A percentile compares a stretch with the other conserved stretches of the same genome.
Evolutionary conservation across 2,888 invertebrate genomes (phyloP).

Genomic region (Temnothorax unifasciatus): DNA sequence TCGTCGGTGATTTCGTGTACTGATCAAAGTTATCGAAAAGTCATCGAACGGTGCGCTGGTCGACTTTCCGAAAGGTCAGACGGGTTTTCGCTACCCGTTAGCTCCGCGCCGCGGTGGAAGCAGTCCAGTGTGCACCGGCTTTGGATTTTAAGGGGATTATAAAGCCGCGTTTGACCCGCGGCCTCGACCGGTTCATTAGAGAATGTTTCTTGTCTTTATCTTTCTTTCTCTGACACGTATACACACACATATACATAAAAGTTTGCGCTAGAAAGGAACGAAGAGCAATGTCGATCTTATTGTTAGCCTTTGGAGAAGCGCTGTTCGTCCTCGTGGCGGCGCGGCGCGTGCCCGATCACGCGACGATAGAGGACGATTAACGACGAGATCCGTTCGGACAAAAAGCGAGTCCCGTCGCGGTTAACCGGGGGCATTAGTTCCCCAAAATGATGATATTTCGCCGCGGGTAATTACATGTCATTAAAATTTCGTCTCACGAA

Average conservation of each 20-base stretch:
- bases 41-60: constrained; percentile 70
- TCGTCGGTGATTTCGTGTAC: constrained; percentile 76
- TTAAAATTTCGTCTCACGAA: constrained; percentile 58
- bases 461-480: constrained; percentile 66
- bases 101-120: constrained; percentile 61
- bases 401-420: constrained; percentile 43
- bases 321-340: neutral
- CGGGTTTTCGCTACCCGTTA: constrained; percentile 68
- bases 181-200: constrained; percentile 67
- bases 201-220: constrained; percentile 24
- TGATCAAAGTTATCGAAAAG: constrained; percentile 79
- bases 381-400: constrained; percentile 41
- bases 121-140: constrained; percentile 28
- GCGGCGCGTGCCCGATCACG: constrained; percentile 67
- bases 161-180: constrained; percentile 64
- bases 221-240: neutral
- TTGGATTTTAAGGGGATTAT: constrained; percentile 65
- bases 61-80: constrained; percentile 70
- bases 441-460: constrained; percentile 67
- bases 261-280: constrained; percentile 58
- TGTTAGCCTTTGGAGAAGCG: neutral
- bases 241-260: too few relatives aligned
- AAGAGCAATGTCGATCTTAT: constrained; percentile 70
- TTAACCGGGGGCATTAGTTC: constrained; percentile 64
- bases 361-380: constrained; percentile 61